Conservation (phyloP, 2,113 vertebrate species). For the Colius striatus region DNA sequence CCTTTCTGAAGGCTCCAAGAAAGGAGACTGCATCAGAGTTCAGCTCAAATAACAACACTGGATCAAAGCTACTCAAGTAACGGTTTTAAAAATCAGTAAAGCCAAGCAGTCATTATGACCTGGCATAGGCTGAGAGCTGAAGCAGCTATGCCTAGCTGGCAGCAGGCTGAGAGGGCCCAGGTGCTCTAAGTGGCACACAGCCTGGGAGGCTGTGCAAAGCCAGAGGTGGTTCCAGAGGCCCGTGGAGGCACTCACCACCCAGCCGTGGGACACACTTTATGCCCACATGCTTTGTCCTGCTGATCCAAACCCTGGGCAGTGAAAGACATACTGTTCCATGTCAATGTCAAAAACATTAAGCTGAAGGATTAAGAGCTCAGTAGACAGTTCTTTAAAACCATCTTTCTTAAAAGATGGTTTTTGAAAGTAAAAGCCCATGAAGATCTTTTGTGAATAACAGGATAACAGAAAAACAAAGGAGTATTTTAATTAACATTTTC, state of each 20-base stretch:
- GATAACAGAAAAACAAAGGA: background rate
- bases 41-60: background rate
- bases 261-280: rapidly evolving
- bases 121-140: rapidly evolving
- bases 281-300: background rate
- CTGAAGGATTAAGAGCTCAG: background rate
- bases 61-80: background rate
- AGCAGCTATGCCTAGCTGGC: background rate
- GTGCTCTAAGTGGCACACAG: rapidly evolving
- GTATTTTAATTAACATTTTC: background rate
- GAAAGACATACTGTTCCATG: background rate
- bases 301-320: background rate
- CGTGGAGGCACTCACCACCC: rapidly evolving
- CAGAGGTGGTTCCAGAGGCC: rapidly evolving
- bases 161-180: rapidly evolving
- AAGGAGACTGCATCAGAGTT: background rate
- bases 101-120: rapidly evolving
- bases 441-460: background rate
- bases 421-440: background rate
- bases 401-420: background rate
- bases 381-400: background rate
- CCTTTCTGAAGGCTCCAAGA: background rate
- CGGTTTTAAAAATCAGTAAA: background rate
- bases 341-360: background rate
- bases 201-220: rapidly evolving